Evolutionary conservation across 2,113 vertebrate genomes (phyloP).

Genomic region (Tor tambroides): DNA sequence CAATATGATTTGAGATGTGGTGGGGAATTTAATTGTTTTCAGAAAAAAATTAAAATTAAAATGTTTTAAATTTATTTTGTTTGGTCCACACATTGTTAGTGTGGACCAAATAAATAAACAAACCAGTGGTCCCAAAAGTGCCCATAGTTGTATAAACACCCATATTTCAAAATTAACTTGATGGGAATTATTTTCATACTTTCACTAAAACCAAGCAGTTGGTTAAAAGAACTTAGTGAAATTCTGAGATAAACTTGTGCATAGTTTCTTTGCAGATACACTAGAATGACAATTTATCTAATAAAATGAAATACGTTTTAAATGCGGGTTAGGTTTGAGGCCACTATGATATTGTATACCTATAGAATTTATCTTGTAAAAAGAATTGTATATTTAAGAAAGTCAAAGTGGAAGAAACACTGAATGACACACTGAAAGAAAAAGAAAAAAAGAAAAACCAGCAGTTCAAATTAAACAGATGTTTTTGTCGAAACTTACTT

Average conservation of each 20-base stretch:
- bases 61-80: too few species aligned
- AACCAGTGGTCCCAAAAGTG: neutral
- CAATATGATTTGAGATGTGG: too few species aligned
- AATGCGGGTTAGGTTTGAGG: neutral
- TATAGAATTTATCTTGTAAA: neutral
- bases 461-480: neutral
- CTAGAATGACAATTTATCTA: neutral
- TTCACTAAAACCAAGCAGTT: neutral
- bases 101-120: neutral
- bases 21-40: too few species aligned
- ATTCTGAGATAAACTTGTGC: neutral
- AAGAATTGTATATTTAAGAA: neutral
- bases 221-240: neutral
- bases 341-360: neutral
- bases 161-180: neutral
- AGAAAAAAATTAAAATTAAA: too few species aligned
- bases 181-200: neutral
- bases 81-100: neutral
- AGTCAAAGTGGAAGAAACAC: neutral
- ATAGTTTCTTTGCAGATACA: neutral
- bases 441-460: neutral
- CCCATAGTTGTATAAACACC: neutral
- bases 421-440: neutral
- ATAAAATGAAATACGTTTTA: neutral
- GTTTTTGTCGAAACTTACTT: conserved; percentile 17